These are phyloP conservation scores for Deilephila porcellus DNA, from an alignment of 2,888 invertebrate genomes.

Conservation along the genomic window DNA sequence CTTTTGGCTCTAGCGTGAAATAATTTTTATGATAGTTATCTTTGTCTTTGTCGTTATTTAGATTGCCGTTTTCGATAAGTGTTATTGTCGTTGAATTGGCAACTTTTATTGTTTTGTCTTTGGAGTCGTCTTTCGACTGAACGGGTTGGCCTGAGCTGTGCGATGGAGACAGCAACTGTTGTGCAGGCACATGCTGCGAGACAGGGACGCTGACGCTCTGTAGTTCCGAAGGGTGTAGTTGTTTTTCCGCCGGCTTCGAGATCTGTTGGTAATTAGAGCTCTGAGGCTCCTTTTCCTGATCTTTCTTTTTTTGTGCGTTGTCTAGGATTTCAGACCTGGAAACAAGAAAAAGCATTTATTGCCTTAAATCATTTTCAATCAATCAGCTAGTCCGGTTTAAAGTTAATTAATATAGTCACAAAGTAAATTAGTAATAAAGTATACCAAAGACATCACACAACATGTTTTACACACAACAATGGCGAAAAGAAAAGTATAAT, in stretches of 20 bases:
- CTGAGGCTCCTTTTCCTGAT: slow-evolving; percentile 72
- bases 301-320: slow-evolving; percentile 83
- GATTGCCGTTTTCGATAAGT: slow-evolving; percentile 70
- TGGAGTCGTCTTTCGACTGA: slow-evolving; percentile 69
- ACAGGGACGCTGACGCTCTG: slow-evolving; percentile 63
- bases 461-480: slow-evolving; percentile 5
- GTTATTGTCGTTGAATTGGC: slow-evolving; percentile 79
- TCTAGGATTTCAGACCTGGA: slow-evolving; percentile 87
- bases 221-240: slow-evolving; percentile 51
- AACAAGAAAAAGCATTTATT: slow-evolving; percentile 41
- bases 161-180: slow-evolving; percentile 69
- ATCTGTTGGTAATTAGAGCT: slow-evolving; percentile 64
- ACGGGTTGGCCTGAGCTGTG: slow-evolving; percentile 58
- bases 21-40: slow-evolving; percentile 76
- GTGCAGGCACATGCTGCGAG: slow-evolving; percentile 75
- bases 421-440: slow-evolving; percentile 9
- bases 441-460: background rate
- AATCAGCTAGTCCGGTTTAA: background rate
- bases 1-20: slow-evolving; percentile 75
- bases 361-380: background rate
- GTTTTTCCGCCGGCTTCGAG: slow-evolving; percentile 63
- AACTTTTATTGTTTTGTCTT: slow-evolving; percentile 77
- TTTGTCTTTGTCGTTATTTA: slow-evolving; percentile 74
- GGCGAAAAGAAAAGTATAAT: slow-evolving; percentile 10
- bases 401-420: background rate